A percentile compares a stretch with the other conserved stretches of the same genome.
Evolutionary conservation across 2,113 vertebrate species (phyloP).

Genomic region (Nymphicus hollandicus): DNA sequence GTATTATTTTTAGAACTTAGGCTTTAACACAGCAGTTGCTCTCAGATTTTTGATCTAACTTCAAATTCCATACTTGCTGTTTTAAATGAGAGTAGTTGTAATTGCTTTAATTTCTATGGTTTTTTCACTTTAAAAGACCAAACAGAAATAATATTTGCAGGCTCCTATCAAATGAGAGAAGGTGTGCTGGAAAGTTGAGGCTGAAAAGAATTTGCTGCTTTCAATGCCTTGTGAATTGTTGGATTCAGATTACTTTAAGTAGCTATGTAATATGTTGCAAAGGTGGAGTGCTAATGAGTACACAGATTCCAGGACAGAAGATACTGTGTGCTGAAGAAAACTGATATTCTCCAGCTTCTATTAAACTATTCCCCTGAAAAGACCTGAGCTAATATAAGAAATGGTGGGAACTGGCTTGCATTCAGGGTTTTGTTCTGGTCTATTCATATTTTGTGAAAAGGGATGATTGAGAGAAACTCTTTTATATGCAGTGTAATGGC

Average conservation of each 20-base stretch:
- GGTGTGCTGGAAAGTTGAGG: conserved; percentile 34
- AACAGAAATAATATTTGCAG: not conserved
- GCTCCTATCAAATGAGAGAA: not conserved
- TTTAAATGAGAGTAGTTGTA: not conserved
- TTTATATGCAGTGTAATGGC: not conserved
- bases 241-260: conserved; percentile 68
- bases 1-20: not conserved
- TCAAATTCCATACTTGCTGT: not conserved
- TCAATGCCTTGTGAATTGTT: conserved; percentile 57
- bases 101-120: not conserved
- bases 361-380: conserved; percentile 52
- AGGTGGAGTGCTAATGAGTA: conserved; percentile 49
- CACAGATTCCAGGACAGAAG: conserved; percentile 67
- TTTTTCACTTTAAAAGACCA: not conserved
- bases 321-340: conserved; percentile 72
- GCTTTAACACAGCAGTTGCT: not conserved
- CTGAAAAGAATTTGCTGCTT: conserved; percentile 58
- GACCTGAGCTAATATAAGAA: conserved; percentile 57
- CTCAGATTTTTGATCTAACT: not conserved
- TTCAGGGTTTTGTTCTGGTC: conserved; percentile 57
- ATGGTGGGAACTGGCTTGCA: conserved; percentile 70
- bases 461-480: not conserved
- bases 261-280: conserved; percentile 64
- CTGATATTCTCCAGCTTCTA: conserved; percentile 57
- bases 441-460: conserved; percentile 49